These are phyloP conservation scores for Hozukius guyotensis DNA, from an alignment of 2,797 vertebrate genomes.

Conservation along the genomic window DNA sequence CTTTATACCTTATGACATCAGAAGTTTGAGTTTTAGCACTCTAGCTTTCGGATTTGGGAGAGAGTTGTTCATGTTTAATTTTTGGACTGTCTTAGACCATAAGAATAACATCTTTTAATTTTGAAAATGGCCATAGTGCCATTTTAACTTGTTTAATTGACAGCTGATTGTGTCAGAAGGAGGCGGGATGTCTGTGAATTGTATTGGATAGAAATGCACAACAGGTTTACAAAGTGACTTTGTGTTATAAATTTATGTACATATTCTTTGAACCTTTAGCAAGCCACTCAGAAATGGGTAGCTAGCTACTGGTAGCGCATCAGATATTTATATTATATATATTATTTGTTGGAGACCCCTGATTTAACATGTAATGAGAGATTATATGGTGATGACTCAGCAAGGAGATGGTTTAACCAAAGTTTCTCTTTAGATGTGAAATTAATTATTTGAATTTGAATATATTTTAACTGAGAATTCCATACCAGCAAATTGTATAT, in stretches of 20 bases:
- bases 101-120: too few relatives aligned
- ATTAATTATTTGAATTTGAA: neutral
- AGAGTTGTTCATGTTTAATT: too few relatives aligned
- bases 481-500: neutral
- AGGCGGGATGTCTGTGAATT: too few relatives aligned
- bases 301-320: neutral
- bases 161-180: too few relatives aligned
- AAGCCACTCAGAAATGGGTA: neutral
- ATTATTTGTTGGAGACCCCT: neutral
- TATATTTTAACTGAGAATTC: neutral
- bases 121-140: too few relatives aligned
- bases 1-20: too few relatives aligned
- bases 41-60: too few relatives aligned
- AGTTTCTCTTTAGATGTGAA: neutral
- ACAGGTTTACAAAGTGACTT: neutral
- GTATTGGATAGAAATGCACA: too few relatives aligned
- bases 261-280: neutral
- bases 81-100: neutral
- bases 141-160: too few relatives aligned
- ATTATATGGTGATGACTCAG: neutral
- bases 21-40: too few relatives aligned
- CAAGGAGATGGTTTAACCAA: constrained; percentile 2
- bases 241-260: neutral
- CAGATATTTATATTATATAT: too few relatives aligned
- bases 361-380: constrained; percentile 9